Evolutionary conservation across 35 echinoderm and acorn worm genomes (phyloP), one percentile per base, ranked within the genome.

Genomic region (Stichopus chloronotus): DNA sequence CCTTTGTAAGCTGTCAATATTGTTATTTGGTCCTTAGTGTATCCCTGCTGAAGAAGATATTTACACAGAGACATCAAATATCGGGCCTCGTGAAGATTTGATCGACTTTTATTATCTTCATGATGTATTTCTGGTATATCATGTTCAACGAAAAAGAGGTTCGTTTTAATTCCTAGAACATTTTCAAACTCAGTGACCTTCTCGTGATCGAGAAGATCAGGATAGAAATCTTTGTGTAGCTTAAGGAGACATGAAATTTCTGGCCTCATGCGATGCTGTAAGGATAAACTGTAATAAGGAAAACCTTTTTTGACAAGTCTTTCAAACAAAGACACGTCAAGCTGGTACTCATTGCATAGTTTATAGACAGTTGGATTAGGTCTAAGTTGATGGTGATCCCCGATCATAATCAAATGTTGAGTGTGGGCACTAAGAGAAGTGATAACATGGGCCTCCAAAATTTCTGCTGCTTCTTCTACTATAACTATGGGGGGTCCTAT

Each of bases 321-420:
- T 43, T 92, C 87, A 87, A 98, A 98, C 21, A 95, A 88, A 24
- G 94, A 95, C 1, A 95, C 25, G 56, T 95, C 92, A 22, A 98
- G 87, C 53, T 95, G 83, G 69, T 90, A 93, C 22, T 91, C 74
- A 78, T 91, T 94, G 43, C 91, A 92, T 20, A 98, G 90, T 56
- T 88, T 57, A 68, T 93, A 91, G 4, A 95, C 84, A 16, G 96
- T 79, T 13, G 92, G 76, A 81, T 93, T 90, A n/a, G 92, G 96
- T 58, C 92, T 65, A 30, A 98, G 56, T 55, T 95, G 92, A 60
- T 93, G 92, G 61, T 94, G 89, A 78, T 98, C 94, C 23, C 96
- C 96, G 17, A 98, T 95, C 20, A 98, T 55, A 8, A 98, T 98
- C 74, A 98, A 89, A 60, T 98, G 96, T 24, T 94, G 55, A 54